Conservation (phyloP, 1,140 invertebrate species). For the Manduca sexta region DNA sequence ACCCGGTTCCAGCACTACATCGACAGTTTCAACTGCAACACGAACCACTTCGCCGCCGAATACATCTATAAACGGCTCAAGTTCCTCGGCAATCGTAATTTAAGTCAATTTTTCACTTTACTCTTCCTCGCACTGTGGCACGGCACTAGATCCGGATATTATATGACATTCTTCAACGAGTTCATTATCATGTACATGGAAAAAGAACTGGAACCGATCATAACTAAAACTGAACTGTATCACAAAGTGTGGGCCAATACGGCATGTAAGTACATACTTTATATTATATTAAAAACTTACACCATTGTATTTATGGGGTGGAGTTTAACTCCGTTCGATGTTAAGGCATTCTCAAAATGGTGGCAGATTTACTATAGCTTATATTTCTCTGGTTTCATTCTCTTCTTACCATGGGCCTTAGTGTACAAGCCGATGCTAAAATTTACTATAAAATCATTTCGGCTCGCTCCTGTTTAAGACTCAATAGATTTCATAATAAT, state of each 20-base stretch:
- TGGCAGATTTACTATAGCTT: slow-evolving; percentile 45
- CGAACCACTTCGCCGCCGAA: slow-evolving; percentile 92
- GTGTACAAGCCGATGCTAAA: slow-evolving; percentile 36
- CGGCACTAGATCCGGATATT: slow-evolving; percentile 93
- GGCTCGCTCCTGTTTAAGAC: too few relatives aligned
- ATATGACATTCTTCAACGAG: slow-evolving; percentile 93
- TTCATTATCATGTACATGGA: slow-evolving; percentile 92
- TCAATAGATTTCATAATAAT: too few relatives aligned
- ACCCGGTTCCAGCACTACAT: slow-evolving; percentile 90
- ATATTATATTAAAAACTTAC: slow-evolving; percentile 82
- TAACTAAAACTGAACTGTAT: slow-evolving; percentile 70
- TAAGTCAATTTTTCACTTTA: slow-evolving; percentile 88
- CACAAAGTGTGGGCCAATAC: slow-evolving; percentile 57
- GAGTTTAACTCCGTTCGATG: slow-evolving; percentile 85
- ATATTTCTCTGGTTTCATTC: slow-evolving; percentile 55
- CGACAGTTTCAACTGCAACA: slow-evolving; percentile 93
- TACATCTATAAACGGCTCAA: slow-evolving; percentile 95
- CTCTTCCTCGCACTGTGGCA: slow-evolving; percentile 95
- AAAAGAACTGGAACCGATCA: slow-evolving; percentile 78
- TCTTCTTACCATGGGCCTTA: slow-evolving; percentile 56
- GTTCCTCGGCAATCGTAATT: slow-evolving; percentile 89
- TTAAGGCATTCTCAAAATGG: slow-evolving; percentile 77
- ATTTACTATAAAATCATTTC: neutral
- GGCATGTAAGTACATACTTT: slow-evolving; percentile 50
- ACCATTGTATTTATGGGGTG: slow-evolving; percentile 90